These are phyloP conservation scores for Pogona vitticeps DNA, from an alignment of 2,113 vertebrate genomes.

Conservation along the genomic window DNA sequence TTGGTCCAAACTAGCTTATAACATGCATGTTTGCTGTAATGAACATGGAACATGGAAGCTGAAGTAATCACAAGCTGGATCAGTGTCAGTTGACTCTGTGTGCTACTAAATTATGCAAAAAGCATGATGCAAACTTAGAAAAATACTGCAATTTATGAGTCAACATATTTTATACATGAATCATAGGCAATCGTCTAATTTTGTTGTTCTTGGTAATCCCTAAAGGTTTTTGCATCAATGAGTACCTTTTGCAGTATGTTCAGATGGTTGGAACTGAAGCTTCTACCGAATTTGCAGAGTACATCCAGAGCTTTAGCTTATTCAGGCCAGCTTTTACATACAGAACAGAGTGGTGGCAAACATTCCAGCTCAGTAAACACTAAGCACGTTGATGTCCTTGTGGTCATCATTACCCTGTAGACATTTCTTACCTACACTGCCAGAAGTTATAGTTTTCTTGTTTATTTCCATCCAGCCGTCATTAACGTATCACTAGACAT, in stretches of 20 bases:
- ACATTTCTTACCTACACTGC: slow-evolving; percentile 1
- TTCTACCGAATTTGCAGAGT: background rate
- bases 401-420: background rate
- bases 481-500: background rate
- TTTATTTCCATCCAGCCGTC: background rate
- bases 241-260: slow-evolving; percentile 8
- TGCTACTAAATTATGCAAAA: slow-evolving; percentile 41
- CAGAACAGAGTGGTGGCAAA: background rate
- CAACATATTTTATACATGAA: slow-evolving; percentile 34
- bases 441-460: background rate
- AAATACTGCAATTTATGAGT: slow-evolving; percentile 20
- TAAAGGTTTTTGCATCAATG: slow-evolving; percentile 2
- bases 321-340: background rate
- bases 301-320: background rate
- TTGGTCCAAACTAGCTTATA: background rate
- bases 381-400: background rate
- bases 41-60: background rate
- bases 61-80: slow-evolving; percentile 5
- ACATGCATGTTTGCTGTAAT: background rate
- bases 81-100: background rate
- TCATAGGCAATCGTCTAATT: slow-evolving; percentile 42
- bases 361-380: background rate
- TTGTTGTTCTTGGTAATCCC: slow-evolving; percentile 29
- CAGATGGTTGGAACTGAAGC: background rate
- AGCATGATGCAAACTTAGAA: slow-evolving; percentile 6